Evolutionary conservation across 2,797 vertebrate genomes (phyloP), one percentile per base, ranked within the genome.

Genomic region (Chelidonichthys spinosus): DNA sequence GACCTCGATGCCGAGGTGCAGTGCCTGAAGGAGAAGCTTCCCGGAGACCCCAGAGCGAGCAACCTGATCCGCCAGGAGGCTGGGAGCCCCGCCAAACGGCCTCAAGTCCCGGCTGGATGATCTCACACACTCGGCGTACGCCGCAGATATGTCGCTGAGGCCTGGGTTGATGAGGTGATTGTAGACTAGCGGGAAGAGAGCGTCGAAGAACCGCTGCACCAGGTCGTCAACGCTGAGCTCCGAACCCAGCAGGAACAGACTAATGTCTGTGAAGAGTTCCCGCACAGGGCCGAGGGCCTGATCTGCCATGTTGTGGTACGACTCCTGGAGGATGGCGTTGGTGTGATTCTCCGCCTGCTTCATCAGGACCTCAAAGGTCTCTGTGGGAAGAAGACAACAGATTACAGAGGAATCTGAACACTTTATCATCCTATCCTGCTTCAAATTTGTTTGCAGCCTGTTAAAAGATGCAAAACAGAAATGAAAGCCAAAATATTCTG

Each of bases 1-100:
- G 84, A 97, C 95, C 91, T 98, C 96, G 0, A 97, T 94, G 54
- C 95, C 96, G 33, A 97, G 90, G 83, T 97, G 96, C 79, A 98
- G 89, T 0, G 96, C 95, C 88, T 97, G 96, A 50, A 97, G 91
- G 54, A 97, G 96, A 2, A 94, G 87, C 63, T 94, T 93, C 53
- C 92, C 94, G 0, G 93, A 91, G 61, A 95, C 62, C 44, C 96
- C 93, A 0, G 95, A 95, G 33, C 85, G 92, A 70, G 81, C 80
- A 59, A 97, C 92, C 79, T 95, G 94, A 35, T 91, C 89, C 1
- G 93, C 42, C 8, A 95, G 87, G 68, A 93, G 76, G 63, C 55
- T 9, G 0, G 96, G 96, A 25, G 91, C 0, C 0, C 47, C 85
- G 2, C 95, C 96, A 8, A 96, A 97, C 0, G 97, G 95, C 4